Percentiles rank a stretch among this genome's conserved stretches.
These are phyloP conservation scores for Parapristionchus giblindavisi DNA, from an alignment of 2,888 invertebrate species.

Conservation along the genomic window DNA sequence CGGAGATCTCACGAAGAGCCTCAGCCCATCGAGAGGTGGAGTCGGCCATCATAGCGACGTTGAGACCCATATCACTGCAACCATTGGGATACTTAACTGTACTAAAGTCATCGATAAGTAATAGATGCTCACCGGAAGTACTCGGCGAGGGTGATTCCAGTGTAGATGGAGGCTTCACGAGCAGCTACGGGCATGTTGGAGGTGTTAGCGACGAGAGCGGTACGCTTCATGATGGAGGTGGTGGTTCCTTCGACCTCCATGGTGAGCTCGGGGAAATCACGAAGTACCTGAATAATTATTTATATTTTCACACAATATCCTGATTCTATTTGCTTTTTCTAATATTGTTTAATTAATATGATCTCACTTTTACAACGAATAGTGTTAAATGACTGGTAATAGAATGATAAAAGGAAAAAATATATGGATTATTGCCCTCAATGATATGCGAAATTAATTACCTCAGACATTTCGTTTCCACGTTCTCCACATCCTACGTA, in stretches of 20 bases:
- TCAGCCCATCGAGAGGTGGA: constrained; percentile 99
- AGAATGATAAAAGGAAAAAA: no score
- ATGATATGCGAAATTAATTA: constrained; percentile 29
- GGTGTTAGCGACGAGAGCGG: constrained; percentile 97
- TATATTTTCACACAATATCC: background rate
- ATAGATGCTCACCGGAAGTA: constrained; percentile 74
- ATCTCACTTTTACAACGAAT: constrained; percentile 19
- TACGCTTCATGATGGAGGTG: constrained; percentile 99
- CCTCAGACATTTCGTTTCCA: constrained; percentile 99
- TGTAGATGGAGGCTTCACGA: constrained; percentile 99
- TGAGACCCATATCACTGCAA: constrained; percentile 95
- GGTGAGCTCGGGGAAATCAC: constrained; percentile 97
- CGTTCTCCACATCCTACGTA: constrained; percentile 99
- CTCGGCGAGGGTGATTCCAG: constrained; percentile 97
- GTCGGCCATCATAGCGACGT: constrained; percentile 99
- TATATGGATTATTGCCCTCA: constrained; percentile 33
- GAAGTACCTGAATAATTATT: constrained; percentile 75
- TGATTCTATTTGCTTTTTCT: background rate
- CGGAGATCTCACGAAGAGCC: constrained; percentile 98
- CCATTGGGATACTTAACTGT: background rate
- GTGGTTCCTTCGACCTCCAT: constrained; percentile 92
- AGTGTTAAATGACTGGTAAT: no score
- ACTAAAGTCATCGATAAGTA: background rate
- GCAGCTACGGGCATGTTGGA: constrained; percentile 99
- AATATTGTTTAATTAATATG: background rate